phyloP scores from a whole-genome alignment of 2,797 vertebrate genomes.

The Macropodus opercularis region DNA sequence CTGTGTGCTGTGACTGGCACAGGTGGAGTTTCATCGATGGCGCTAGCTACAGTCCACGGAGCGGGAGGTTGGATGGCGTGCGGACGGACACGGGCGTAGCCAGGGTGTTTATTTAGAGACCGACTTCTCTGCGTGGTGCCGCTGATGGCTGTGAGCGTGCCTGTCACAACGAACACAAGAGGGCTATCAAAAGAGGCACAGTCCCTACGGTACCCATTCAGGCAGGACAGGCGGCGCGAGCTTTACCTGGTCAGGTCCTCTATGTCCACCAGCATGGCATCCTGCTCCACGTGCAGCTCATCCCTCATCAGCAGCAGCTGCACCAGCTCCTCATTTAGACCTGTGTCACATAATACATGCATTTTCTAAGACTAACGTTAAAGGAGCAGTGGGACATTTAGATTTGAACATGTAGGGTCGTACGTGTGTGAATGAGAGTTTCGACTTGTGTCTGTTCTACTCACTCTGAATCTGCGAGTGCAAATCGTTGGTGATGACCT shows the following conservation, averaged over 20 bases:
- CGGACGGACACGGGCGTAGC: constrained; percentile 29
- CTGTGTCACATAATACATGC: constrained; percentile 64
- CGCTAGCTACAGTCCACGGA: constrained; percentile 47
- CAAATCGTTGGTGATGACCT: constrained; percentile 96
- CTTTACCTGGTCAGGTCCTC: constrained; percentile 95
- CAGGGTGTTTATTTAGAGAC: constrained; percentile 84
- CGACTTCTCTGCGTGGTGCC: constrained; percentile 91
- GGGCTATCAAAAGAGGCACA: too few species aligned
- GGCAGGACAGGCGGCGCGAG: too few species aligned
- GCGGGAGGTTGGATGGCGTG: constrained; percentile 40
- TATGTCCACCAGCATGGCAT: constrained; percentile 97
- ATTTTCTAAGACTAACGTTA: neutral
- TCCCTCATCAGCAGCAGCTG: constrained; percentile 93
- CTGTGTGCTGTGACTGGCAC: constrained; percentile 28
- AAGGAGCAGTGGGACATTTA: too few species aligned
- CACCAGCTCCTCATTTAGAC: constrained; percentile 95
- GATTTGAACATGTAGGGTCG: neutral
- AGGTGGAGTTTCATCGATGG: constrained; percentile 53
- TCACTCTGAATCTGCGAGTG: constrained; percentile 98
- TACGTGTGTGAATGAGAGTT: neutral
- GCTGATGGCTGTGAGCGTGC: constrained; percentile 94
- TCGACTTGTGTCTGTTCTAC: constrained; percentile 36
- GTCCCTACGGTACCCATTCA: too few species aligned
- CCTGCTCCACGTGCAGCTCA: constrained; percentile 96
- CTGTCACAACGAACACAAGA: constrained; percentile 74